A percentile compares a stretch with the other conserved stretches of the same genome.
Evolutionary conservation across 2,888 invertebrate genomes (phyloP).

Genomic region (Diaprepes abbreviatus): DNA sequence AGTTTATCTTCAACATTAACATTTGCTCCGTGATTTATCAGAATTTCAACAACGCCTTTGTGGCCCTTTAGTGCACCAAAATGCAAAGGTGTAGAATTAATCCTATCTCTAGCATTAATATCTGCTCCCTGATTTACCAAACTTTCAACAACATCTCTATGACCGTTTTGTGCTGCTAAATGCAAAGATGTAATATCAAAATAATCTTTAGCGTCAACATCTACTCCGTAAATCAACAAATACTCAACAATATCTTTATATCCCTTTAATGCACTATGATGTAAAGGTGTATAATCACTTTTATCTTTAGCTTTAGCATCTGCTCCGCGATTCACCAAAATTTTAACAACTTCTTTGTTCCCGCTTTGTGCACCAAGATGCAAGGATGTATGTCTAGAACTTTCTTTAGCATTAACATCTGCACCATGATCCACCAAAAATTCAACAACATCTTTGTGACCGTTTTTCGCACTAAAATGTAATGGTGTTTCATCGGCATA

Average conservation of each 20-base stretch:
- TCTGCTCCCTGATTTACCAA: conserved; percentile 51
- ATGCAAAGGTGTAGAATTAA: conserved; percentile 15
- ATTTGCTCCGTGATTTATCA: too few species aligned
- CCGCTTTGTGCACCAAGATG: conserved; percentile 71
- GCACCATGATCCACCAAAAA: conserved; percentile 68
- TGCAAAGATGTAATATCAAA: conserved; percentile 44
- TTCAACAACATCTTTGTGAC: conserved; percentile 80
- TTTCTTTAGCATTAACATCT: too few species aligned
- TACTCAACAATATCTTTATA: background rate
- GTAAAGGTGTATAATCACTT: conserved; percentile 47
- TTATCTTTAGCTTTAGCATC: conserved; percentile 45
- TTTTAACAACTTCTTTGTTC: conserved; percentile 64
- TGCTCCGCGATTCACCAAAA: conserved; percentile 18
- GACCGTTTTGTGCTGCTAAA: conserved; percentile 9
- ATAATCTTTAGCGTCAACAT: conserved; percentile 35
- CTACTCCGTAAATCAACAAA: background rate
- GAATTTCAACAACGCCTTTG: background rate
- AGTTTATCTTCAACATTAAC: too few species aligned
- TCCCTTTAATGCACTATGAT: conserved; percentile 38
- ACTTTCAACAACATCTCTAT: conserved; percentile 52
- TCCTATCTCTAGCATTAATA: too few species aligned
- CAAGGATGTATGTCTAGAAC: background rate
- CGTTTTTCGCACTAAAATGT: conserved; percentile 86
- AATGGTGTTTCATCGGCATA: too few species aligned
- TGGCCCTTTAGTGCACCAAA: conserved; percentile 15